Evolutionary conservation across 1,140 invertebrate genomes (phyloP), one percentile per base, ranked within the genome.

Genomic region (Aphaenogaster rudis): DNA sequence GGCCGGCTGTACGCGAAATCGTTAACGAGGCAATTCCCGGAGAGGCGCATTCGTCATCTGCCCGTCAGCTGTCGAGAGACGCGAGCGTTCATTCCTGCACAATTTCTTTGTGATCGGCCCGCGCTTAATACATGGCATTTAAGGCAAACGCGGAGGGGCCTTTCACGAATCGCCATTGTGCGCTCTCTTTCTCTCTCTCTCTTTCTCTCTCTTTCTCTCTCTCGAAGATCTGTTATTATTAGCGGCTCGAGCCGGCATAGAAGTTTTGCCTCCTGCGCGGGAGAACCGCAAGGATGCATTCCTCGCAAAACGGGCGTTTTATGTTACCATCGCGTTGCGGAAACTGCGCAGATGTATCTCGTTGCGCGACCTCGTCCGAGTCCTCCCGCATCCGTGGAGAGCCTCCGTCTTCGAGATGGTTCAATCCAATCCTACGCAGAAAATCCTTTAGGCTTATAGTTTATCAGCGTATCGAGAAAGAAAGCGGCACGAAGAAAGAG

Each of bases 151-250:
- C 87, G 84, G 89, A 89, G 78, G 82, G 33, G 64, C 91, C 91
- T 92, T 92, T 92, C 91, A 92, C 91, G 90, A 90, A 91, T 91
- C 69, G 61, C 63, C 74, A 81, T 69, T 77, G 80, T 90, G 86
- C 17, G 80, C 64, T 39, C 63, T 28, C 28, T 28, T 0, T 28
- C 28, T 28, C 28, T 28, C 28, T 28, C 21, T 21, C 28, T 28
- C 28, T 28, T 0, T 28, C 21, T 21, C n/a, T 28, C 21, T 28
- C 21, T 28, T 28, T 28, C 21, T 28, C 21, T 28, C 28, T 66
- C 90, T 66, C 69, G 71, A 57, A 52, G 72, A 54, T 79, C 76
- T 72, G 59, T 88, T 90, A 91, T 91, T 92, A 88, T 89, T 74
- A 52, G 8, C 11, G 42, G 33, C 36, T 48, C 63, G 63, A 63